Evolutionary conservation across 2,113 vertebrate genomes (phyloP), one percentile per base, ranked within the genome.

Genomic region (Psammodynastes pulverulentus): DNA sequence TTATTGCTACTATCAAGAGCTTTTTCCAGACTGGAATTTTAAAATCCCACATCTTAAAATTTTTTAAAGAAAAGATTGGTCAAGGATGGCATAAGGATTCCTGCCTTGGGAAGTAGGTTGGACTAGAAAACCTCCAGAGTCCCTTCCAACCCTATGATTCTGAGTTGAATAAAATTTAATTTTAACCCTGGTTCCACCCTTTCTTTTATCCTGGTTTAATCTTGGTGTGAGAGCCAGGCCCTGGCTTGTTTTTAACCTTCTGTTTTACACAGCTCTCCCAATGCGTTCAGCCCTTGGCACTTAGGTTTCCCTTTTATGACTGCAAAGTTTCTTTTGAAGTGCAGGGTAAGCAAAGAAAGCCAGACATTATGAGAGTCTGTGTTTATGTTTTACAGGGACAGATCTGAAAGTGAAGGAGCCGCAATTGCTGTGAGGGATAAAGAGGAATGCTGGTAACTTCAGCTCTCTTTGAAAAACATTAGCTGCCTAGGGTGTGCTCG

Each of bases 381-480:
- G 24, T 49, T 49, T 45, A 29, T 49, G 29, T 95, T 96, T 93
- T 95, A 94, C 92, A 94, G 94, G 93, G 90, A 67, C 94, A 93
- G 89, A 95, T 96, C 92, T 95, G 96, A 96, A 95, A 95, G 94
- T 92, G 90, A 91, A 84, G 91, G 49, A 91, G 93, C 43, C 51
- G 43, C 86, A 93, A 89, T 0, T n/a, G 84, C 94, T 95, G 91
- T 95, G 93, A 95, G 94, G 94, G 95, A 94, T 94, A 89, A 91
- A 92, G 12, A 90, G 91, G 94, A 96, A 95, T 87, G 93, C 94
- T 89, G 91, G 94, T 91, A 94, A 95, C 94, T 94, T 95, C 93
- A 95, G 96, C 95, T 95, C 93, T 58, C 0, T 95, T 95, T 94
- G 92, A 87, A 93, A 96, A 96, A 96, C 92, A 92, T 95, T 94